phyloP scores from a whole-genome alignment of 2,113 vertebrate genomes.

The Labrus mixtus region DNA sequence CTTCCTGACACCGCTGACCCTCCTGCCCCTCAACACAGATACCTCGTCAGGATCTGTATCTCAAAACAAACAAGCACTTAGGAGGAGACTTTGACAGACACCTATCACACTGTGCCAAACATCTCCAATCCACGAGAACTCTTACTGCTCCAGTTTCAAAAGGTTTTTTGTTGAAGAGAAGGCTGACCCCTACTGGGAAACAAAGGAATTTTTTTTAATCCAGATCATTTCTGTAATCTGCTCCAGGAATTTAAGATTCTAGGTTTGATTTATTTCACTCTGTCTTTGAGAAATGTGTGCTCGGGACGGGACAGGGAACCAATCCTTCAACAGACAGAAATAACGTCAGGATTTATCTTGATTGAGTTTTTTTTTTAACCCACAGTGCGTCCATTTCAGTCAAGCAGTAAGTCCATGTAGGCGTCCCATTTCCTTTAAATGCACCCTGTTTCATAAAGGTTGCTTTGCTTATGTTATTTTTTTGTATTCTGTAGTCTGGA shows the following conservation, averaged over 20 bases:
- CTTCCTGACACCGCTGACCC: neutral
- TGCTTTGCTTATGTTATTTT: neutral
- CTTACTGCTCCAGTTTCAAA: neutral
- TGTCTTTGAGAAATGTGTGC: neutral
- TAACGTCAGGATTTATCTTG: neutral
- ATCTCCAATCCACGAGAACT: neutral
- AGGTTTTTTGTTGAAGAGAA: conserved; percentile 57
- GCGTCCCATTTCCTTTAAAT: neutral
- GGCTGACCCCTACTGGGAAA: conserved; percentile 70
- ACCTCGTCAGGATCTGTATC: conserved; percentile 8
- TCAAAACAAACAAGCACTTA: conserved; percentile 32
- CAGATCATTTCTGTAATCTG: neutral
- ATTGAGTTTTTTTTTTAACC: neutral
- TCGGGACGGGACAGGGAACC: neutral
- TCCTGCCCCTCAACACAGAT: neutral
- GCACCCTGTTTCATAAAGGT: neutral
- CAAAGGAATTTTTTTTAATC: conserved; percentile 23
- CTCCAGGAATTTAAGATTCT: neutral
- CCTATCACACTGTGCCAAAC: neutral
- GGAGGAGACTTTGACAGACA: conserved; percentile 2
- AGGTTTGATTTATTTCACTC: neutral
- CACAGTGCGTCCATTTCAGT: neutral
- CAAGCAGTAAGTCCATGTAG: neutral
- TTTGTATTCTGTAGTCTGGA: neutral
- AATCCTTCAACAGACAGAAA: neutral